Evolutionary conservation across 2,888 invertebrate genomes (phyloP), one percentile per base, ranked within the genome.

Genomic region (Eurytoma californica): DNA sequence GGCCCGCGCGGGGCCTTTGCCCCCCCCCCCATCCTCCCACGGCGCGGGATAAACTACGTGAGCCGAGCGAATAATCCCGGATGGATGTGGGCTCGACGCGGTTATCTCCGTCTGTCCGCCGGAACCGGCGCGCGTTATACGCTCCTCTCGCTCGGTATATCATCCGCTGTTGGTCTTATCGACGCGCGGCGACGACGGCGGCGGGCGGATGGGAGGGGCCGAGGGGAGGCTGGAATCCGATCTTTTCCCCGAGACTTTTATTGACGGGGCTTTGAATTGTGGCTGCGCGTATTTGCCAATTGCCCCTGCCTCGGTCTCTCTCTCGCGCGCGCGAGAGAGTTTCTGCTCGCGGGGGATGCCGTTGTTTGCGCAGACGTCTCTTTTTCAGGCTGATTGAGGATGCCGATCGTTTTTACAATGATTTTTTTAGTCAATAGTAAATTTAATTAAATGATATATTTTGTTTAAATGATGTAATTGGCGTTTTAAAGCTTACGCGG

Each of bases 191-290:
- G 51, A 72, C n/a, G 58, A 9, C 14, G 30, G n/a, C 12, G 0
- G 61, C 5, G 61, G 3, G 39, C 0, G 28, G n/a, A 1, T 9
- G 61, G 30, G 24, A 24, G 20, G 24, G 18, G 14, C 12, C 5
- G 58, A 0, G 51, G 58, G 12, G 57, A 63, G 39, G 39, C 39
- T 18, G 75, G 55, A 76, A 68, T 76, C 51, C 76, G 76, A 76
- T 76, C 69, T 61, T 16, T 53, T 53, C 53, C 24, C 47, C n/a
- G 4, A n/a, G 66, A 74, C 57, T 74, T 74, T 74, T 74, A 74
- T 74, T 55, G 74, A 74, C 74, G 47, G 24, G 24, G 58, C n/a
- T 60, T 57, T 58, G 28, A 66, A 39, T 39, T 39, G 63, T 39
- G 39, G 20, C 53, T 53, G 53, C 39, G 53, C 39, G 39, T 55